Evolutionary conservation across 2,113 vertebrate species (phyloP).

Genomic region (Pachycephala philippinensis): DNA sequence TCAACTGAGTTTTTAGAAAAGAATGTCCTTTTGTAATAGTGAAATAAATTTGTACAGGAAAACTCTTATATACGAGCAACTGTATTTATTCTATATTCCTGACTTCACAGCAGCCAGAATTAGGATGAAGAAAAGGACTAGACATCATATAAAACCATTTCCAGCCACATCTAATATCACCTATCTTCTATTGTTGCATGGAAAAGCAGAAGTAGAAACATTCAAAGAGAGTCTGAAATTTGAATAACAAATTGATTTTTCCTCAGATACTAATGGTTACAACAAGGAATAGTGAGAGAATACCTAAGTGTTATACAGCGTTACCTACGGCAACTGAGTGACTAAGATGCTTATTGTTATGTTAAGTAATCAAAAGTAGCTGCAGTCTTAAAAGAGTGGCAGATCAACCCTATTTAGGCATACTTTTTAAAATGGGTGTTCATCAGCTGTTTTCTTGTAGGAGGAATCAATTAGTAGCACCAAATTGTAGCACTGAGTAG

Average conservation of each 20-base stretch:
- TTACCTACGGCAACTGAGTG: conserved; percentile 7
- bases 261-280: not conserved
- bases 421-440: not conserved
- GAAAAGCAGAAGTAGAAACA: not conserved
- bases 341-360: conserved; percentile 42
- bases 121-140: not conserved
- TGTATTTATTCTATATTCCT: not conserved
- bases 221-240: not conserved
- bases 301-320: not conserved
- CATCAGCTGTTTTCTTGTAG: conserved; percentile 47
- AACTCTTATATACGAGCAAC: not conserved
- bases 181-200: not conserved
- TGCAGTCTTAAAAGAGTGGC: not conserved
- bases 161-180: not conserved
- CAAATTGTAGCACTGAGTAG: conserved; percentile 19
- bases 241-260: not conserved
- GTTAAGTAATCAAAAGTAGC: conserved; percentile 45
- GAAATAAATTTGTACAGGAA: not conserved
- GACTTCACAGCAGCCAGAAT: not conserved
- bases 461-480: conserved; percentile 47
- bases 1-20: not conserved
- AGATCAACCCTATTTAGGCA: conserved; percentile 19
- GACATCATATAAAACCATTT: not conserved
- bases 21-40: not conserved
- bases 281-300: not conserved